Conservation (phyloP, 2,113 vertebrate genomes). For the Numenius arquata region DNA sequence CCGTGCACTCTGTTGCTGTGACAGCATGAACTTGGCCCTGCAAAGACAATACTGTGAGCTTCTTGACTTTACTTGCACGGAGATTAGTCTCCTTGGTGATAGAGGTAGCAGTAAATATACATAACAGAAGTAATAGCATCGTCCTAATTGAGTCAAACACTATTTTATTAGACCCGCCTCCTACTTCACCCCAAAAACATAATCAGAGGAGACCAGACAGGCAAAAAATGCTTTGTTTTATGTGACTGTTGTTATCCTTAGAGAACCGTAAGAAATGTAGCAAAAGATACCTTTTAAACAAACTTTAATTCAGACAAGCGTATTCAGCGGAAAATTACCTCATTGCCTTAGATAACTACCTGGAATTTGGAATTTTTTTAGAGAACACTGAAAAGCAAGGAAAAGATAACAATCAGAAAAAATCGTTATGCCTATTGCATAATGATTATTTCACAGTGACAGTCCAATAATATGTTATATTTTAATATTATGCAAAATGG, state of each 20-base stretch:
- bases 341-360: conserved; percentile 26
- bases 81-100: conserved; percentile 76
- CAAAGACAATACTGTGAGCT: conserved; percentile 60
- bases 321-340: conserved; percentile 16
- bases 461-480: conserved; percentile 41
- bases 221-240: conserved; percentile 38
- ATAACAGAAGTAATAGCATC: conserved; percentile 40
- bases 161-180: not conserved
- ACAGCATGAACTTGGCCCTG: conserved; percentile 67
- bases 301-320: conserved; percentile 34
- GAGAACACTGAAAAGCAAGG: not conserved
- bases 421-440: not conserved
- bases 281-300: conserved; percentile 18
- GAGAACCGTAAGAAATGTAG: not conserved
- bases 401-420: conserved; percentile 8
- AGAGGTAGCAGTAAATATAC: conserved; percentile 67
- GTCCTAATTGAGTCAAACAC: conserved; percentile 29
- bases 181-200: not conserved
- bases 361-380: conserved; percentile 24
- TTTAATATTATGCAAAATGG: conserved; percentile 38
- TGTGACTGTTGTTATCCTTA: not conserved
- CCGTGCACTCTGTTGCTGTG: conserved; percentile 66
- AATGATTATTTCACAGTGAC: conserved; percentile 38
- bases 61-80: conserved; percentile 65
- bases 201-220: conserved; percentile 18